Base-by-base conservation (phyloP, 2,113 vertebrate species). In the Toxotes chatareus region DNA sequence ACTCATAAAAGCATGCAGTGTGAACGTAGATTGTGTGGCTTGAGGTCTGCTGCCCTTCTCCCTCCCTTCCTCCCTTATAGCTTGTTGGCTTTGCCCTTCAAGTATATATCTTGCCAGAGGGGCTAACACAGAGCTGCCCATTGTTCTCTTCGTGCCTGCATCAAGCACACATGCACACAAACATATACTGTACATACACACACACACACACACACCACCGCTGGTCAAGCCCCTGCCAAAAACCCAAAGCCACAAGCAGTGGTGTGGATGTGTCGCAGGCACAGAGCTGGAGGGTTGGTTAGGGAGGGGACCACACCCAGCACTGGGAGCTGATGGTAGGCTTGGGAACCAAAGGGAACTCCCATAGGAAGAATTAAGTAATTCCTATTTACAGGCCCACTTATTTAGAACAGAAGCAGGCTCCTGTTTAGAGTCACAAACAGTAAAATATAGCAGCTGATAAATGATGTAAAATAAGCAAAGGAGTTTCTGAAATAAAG, bases 331-430 rank as follows among this genome's bases (percentile, higher is more conserved):
- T 68, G 49, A 79, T 74, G 82, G 68, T 10, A 4, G 77, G 44
- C 60, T 62, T 76, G 77, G 62, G 85, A 89, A 82, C 71, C 27
- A 9, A 61, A 76, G 79, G 88, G 55, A 88, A 88, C 82, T 89
- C 90, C 86, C 91, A 80, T n/a, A 73, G 91, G 89, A 93, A 87
- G 85, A 78, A 85, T 86, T 42, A 85, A 83, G 76, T 86, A 77
- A 84, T 84, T 89, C 57, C 89, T 91, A 79, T 87, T 88, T 74
- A 71, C 57, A 51, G 60, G 19, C 46, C 44, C 13, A 71, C 42
- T 61, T 62, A 68, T 85, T 76, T 47, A 59, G 74, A 70, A 8
- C 53, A 67, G 31, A 80, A 49, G 21, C 73, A 62, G 67, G 44
- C 75, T 77, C 14, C 44, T 55, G 38, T 81, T 85, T 14, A 7